Evolutionary conservation across 2,797 vertebrate species (phyloP), one percentile per base, ranked within the genome.

Genomic region (Linurgus olivaceus): DNA sequence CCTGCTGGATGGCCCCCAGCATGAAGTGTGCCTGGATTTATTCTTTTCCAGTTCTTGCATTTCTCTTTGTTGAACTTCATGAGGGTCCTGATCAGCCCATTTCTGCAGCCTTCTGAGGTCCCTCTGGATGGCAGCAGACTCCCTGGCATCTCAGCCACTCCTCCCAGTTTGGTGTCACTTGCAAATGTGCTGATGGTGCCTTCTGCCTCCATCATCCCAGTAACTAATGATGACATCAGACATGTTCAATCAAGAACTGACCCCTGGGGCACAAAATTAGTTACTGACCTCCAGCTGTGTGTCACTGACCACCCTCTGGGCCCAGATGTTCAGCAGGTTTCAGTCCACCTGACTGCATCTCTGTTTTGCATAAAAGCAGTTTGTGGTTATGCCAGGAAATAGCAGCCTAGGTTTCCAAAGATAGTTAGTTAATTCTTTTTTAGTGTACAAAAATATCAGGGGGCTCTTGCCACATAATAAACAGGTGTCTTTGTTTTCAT

Each of bases 121-220:
- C 55, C 74, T 93, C 62, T 91, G 74, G 77, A 58, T 74, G 74
- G 78, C 82, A 94, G 78, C 78, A 82, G 25, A 71, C 5, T 44
- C 23, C 48, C 29, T 74, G 37, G 13, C 25, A 2, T 61, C 13
- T 67, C 20, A 61, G 45, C 37, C 31, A 11, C 28, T 71, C 13
- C 6, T 85, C 17, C 52, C 28, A 9, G 12, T 54, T 52, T 70
- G 21, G 13, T 84, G 31, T 38, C 19, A 29, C 42, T 61, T 15
- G 14, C 35, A 61, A 8, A 58, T 4, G 6, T 40, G 11, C 37
- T 31, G 33, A 59, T 13, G 8, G 14, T 83, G 18, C 6, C 2
- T 25, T 73, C 31, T 57, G n/a, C 14, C 18, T 52, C 48, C 11
- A 11, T 67, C 1, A 1, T 35, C 25, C 19, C 20, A 11, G 5